A percentile compares a stretch with the other conserved stretches of the same genome.
Evolutionary conservation across 2,113 vertebrate genomes (phyloP).

Genomic region (Orthonyx spaldingii): DNA sequence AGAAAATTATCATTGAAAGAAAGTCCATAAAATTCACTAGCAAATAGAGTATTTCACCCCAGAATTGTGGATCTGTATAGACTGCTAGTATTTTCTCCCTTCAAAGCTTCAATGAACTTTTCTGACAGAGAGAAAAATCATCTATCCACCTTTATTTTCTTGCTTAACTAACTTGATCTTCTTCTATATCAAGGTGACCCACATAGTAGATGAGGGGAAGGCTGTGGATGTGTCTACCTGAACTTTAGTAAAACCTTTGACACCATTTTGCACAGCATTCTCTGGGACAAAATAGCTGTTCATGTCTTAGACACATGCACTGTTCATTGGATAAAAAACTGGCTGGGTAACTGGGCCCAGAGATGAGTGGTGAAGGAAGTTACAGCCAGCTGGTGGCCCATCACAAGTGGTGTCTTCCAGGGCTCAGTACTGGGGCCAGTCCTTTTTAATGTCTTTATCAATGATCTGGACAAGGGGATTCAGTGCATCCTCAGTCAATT

Average conservation of each 20-base stretch:
- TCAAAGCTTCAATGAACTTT: background rate
- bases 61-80: background rate
- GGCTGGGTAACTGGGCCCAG: background rate
- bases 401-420: background rate
- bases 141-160: background rate
- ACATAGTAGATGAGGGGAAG: background rate
- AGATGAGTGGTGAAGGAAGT: fast-evolving
- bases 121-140: background rate
- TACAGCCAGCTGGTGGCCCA: fast-evolving
- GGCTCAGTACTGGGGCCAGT: background rate
- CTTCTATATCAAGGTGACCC: background rate
- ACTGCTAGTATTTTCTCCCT: background rate
- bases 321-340: background rate
- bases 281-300: background rate
- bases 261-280: background rate
- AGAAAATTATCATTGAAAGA: background rate
- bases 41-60: background rate
- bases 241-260: background rate
- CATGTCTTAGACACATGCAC: background rate
- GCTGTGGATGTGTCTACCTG: background rate
- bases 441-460: background rate
- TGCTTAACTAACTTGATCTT: background rate
- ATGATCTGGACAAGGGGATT: background rate
- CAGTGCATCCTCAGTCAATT: background rate
- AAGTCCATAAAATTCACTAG: background rate